Evolutionary conservation across 2,797 vertebrate species (phyloP), one percentile per base, ranked within the genome.

Genomic region (Hoplostethus atlanticus): DNA sequence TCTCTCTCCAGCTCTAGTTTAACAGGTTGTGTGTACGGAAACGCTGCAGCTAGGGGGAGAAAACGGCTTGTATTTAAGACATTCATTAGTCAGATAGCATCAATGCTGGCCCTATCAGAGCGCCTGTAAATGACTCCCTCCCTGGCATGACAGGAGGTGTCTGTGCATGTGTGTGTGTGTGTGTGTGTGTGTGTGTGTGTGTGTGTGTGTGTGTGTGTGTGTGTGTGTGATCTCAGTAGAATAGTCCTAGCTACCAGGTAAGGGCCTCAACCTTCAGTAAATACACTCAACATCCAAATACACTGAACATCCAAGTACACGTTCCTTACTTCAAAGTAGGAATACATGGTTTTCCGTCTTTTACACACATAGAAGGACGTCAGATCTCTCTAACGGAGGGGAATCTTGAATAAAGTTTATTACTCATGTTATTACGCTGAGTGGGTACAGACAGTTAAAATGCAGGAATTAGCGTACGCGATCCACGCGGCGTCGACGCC

Each of bases 31-130:
- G 34, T 64, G n/a, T 40, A 12, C 13, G 15, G 13, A 64, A 58
- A 58, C 62, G 50, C 11, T 71, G 47, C 70, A 68, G 68, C 63
- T 40, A 60, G 44, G 58, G 65, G 61, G 76, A 83, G 81, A 76
- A 74, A 71, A 70, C 58, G 42, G 61, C 40, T 68, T 28, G 61
- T 42, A 68, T 64, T 73, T 62, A 62, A 68, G 40, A 80, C 68
- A 83, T 73, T 87, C 78, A 87, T 89, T 88, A 84, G 58, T 47
- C 48, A 71, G 81, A 91, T 60, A 71, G 51, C 72, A 84, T 84
- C 83, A 68, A 63, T 0, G 1, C 54, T 56, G 52, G 76, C 67
- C 77, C 55, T 64, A 66, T 77, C 76, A 71, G 55, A 46, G 17
- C 56, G 55, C 48, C 50, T 42, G 44, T 25, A 77, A 83, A 84